Evolutionary conservation across 2,797 vertebrate species (phyloP), one percentile per base, ranked within the genome.

Genomic region (Tolypeutes matacus): DNA sequence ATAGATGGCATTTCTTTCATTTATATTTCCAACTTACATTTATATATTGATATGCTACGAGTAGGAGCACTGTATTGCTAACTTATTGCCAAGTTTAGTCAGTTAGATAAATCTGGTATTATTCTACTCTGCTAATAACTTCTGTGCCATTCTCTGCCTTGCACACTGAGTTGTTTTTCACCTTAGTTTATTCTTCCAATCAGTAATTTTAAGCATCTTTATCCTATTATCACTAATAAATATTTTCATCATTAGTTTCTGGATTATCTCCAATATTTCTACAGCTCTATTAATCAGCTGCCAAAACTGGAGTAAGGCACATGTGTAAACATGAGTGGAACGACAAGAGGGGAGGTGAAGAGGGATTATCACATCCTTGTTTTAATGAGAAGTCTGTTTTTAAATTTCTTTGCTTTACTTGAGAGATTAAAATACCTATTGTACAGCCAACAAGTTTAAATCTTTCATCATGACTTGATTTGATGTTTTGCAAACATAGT

Each of bases 51-150:
- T 39, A 53, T 34, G n/a, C 29, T 80, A 15, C 3, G 31, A 21
- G 23, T 3, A 25, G 39, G 9, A 39, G 13, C 14, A 0, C 1
- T 6, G 13, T 20, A 2, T 9, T 39, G 13, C 20, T 5, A 46
- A 7, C 3, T 36, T 1, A 3, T n/a, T 34, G 8, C 23, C 21
- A 72, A 13, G 8, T 23, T n/a, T 15, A 13, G 3, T 77, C 23
- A 12, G 27, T n/a, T 77, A 11, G 4, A 51, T 29, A 11, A 15
- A 75, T 49, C 34, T 58, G 36, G 14, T 21, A 42, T 53, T 75
- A 78, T 65, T 65, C 77, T 29, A 58, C 5, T 46, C 39, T 21
- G n/a, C 85, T 65, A 42, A 34, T 53, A 29, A 17, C 0, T 8
- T 7, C 20, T 9, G 4, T 0, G 4, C 2, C 25, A 18, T 23